Evolutionary conservation across 2,888 invertebrate species (phyloP), one percentile per base, ranked within the genome.

Genomic region (Nomada fucata): DNA sequence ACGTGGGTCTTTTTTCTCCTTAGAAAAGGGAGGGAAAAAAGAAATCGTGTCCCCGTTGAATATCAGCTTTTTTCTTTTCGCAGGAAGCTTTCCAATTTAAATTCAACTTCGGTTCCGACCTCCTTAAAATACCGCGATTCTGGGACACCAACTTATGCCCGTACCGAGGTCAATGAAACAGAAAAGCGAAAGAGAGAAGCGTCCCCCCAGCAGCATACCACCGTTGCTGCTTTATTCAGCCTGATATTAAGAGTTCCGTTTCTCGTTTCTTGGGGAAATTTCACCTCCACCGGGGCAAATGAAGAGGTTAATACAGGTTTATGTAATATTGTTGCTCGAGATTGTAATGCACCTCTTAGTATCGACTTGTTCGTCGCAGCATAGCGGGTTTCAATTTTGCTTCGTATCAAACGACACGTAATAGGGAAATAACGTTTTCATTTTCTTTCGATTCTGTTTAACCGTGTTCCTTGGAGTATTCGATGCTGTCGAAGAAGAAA

Each of bases 41-140:
- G 36, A 36, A 36, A 36, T 36, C 36, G 11, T 68, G 64, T 42
- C 60, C 26, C 57, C n/a, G n/a, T 60, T 29, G 36, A 20, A 72
- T 71, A 76, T 61, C 47, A 65, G 47, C 59, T 70, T 76, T 60
- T 61, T 53, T 65, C 42, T 59, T n/a, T 53, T 26, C 36, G 13
- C 20, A 52, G 29, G 59, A 67, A 42, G 57, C 44, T 61, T 59
- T 57, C 57, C 74, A 75, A 82, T 78, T 82, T 74, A 78, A 73
- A 78, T 78, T 75, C 81, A 55, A 53, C 74, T 70, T 78, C 42
- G 36, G 60, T 44, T 44, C 23, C 74, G 70, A 73, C 63, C 78
- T 63, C 70, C 65, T 78, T 82, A 82, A 82, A 74, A 82, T 82
- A 67, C 74, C 67, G 52, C 70, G 61, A 64, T 74, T 65, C 65